phyloP scores from a whole-genome alignment of 1,140 invertebrate species.

The Nomia melanderi region DNA sequence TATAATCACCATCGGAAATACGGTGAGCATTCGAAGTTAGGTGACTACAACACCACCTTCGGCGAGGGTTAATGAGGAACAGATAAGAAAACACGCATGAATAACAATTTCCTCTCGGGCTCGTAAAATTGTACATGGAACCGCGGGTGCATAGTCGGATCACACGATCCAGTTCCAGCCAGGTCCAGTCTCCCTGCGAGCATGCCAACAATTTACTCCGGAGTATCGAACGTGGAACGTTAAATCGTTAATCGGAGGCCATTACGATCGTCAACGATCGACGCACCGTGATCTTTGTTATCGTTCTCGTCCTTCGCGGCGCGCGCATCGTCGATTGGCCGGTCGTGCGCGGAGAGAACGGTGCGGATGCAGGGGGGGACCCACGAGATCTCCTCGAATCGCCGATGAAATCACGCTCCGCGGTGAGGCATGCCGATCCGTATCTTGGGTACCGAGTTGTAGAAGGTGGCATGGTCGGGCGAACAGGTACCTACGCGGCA shows the following conservation, averaged over 20 bases:
- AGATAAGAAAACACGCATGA: neutral
- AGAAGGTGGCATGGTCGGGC: neutral
- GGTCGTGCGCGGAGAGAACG: slow-evolving; percentile 28
- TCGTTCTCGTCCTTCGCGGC: slow-evolving; percentile 14
- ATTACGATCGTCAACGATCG: slow-evolving; percentile 51
- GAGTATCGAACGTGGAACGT: slow-evolving; percentile 20
- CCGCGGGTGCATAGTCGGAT: neutral
- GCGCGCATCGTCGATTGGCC: slow-evolving; percentile 13
- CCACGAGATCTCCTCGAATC: slow-evolving; percentile 29
- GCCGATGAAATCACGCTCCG: neutral
- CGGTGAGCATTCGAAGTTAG: neutral
- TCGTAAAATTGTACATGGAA: neutral
- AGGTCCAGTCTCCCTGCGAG: neutral
- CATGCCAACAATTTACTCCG: slow-evolving; percentile 2
- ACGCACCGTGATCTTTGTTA: slow-evolving; percentile 44
- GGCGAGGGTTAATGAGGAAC: neutral
- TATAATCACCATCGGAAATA: too few relatives aligned
- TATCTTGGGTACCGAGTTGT: neutral
- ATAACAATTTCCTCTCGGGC: neutral
- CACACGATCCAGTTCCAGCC: slow-evolving; percentile 14
- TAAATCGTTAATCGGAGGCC: slow-evolving; percentile 35
- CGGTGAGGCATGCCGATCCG: neutral
- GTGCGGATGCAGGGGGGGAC: slow-evolving; percentile 12
- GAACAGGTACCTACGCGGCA: neutral
- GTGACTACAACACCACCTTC: too few relatives aligned